Percentiles rank a stretch among this genome's conserved stretches.
phyloP scores from a whole-genome alignment of 1,140 invertebrate species.

The Eurytemora carolleeae region DNA sequence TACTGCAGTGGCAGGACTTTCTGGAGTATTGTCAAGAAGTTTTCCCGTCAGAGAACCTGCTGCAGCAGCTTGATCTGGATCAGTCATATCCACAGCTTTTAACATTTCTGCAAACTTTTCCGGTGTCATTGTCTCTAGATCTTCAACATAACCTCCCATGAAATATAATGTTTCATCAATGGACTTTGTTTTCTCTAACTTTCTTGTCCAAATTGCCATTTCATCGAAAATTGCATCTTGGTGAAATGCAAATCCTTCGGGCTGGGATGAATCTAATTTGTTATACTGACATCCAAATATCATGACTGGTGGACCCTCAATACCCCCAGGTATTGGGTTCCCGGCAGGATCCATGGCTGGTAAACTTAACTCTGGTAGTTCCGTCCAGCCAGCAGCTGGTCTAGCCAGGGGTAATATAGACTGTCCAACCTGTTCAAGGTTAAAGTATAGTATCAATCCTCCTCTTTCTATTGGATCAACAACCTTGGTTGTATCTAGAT shows the following conservation, averaged over 20 bases:
- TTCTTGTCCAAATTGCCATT: conserved; percentile 4
- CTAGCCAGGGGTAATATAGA: background rate
- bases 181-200: background rate
- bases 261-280: too few relatives aligned
- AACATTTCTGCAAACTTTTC: conserved; percentile 7
- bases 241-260: background rate
- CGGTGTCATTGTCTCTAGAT: background rate
- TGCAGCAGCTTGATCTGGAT: background rate
- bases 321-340: background rate
- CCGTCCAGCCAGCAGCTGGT: background rate
- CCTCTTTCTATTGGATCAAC: background rate
- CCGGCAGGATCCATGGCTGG: background rate
- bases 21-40: background rate
- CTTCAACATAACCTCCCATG: conserved; percentile 4
- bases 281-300: conserved; percentile 7
- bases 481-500: background rate
- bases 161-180: conserved; percentile 2
- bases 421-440: background rate
- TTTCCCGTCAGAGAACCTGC: background rate
- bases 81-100: background rate
- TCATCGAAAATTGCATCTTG: background rate
- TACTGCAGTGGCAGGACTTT: background rate
- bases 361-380: background rate
- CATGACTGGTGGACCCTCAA: background rate
- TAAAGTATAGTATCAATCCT: conserved; percentile 7